Evolutionary conservation across 2,113 vertebrate genomes (phyloP), one percentile per base, ranked within the genome.

Genomic region (Xenopus laevis): DNA sequence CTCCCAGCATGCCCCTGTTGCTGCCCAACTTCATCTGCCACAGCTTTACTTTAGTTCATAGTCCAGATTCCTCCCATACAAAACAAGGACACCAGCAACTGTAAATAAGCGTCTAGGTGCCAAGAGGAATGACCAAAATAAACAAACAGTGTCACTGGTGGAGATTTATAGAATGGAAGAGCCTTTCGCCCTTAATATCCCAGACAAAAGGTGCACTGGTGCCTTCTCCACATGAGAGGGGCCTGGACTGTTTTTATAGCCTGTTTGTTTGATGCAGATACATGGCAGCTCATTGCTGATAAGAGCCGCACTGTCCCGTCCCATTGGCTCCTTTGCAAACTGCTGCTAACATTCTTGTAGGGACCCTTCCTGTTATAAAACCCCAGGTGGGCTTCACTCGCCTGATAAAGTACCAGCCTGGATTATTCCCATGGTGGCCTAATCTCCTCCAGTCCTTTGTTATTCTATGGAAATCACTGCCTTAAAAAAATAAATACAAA

Each of bases 341-440:
- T n/a, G 17, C 2, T 55, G 53, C 3, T 18, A 50, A 23, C 20
- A 18, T 53, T 50, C n/a, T 16, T 44, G 13, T 16, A 50, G 18
- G 63, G 52, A 40, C 65, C 33, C 40, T 67, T 67, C 64, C 72
- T 74, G 72, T 74, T 74, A 60, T 74, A 47, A 74, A 50, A 47
- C 64, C 44, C 72, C 40, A 74, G 64, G 72, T 74, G 72, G 53
- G 53, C 55, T 65, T 67, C 64, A 13, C 5, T n/a, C 10, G 4
- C 18, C 11, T 66, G 71, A 59, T 67, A 59, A 72, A 61, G 33
- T 65, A 33, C 4, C 64, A 40, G 33, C n/a, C 65, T 18, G 45
- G 64, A 67, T 46, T 55, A 60, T n/a, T 60, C 57, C 33, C 55
- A 27, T 23, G 18, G 18, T 17, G 33, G 21, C 21, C 20, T 61